Evolutionary conservation across 2,797 vertebrate genomes (phyloP).

Genomic region (Silurus lanzhouensis): DNA sequence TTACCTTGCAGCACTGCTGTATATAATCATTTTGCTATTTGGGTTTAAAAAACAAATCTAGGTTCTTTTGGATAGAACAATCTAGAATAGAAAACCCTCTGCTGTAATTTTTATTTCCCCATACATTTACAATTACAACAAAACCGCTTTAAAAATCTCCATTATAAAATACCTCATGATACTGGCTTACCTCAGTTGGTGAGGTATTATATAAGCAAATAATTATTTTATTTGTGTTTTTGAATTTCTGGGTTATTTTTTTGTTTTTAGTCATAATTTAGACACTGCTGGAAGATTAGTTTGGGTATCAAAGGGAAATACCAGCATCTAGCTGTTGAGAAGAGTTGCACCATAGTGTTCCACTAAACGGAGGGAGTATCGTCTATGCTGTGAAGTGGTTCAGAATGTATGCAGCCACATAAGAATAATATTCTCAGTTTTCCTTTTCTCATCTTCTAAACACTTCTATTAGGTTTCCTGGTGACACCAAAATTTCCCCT

Average conservation of each 20-base stretch:
- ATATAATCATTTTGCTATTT: neutral
- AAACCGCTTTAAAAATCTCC: no score
- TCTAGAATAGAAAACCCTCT: neutral
- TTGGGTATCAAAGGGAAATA: no score
- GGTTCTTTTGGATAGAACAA: neutral
- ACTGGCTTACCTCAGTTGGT: no score
- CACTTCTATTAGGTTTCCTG: neutral
- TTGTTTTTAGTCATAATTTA: no score
- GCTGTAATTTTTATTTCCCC: neutral
- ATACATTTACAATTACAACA: no score
- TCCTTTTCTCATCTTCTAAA: no score
- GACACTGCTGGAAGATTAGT: no score
- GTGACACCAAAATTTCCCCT: neutral
- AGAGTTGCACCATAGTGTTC: neutral
- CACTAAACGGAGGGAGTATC: neutral
- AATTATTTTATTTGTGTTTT: no score
- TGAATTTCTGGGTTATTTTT: no score
- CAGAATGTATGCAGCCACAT: neutral
- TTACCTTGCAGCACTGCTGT: neutral
- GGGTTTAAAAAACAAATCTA: neutral
- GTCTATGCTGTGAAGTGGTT: neutral
- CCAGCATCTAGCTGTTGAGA: no score
- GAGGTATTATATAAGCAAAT: no score
- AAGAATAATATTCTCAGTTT: neutral
- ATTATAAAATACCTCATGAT: no score